phyloP scores from a whole-genome alignment of 2,113 vertebrate species.

The Ploceus nigricollis region DNA sequence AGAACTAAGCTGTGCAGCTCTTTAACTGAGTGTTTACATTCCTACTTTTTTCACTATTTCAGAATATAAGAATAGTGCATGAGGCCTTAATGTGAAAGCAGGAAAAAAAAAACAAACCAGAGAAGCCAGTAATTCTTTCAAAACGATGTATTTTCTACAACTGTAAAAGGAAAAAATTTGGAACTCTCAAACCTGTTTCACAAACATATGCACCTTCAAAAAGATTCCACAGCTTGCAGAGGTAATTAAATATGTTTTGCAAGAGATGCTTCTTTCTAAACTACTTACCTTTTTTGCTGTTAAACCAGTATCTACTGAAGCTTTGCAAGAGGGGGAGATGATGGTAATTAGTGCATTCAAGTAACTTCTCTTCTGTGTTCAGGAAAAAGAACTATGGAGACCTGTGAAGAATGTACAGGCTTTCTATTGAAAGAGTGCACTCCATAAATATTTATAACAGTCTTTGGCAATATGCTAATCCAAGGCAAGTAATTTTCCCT shows the following conservation, averaged over 20 bases:
- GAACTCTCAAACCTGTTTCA: background rate
- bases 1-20: background rate
- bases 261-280: background rate
- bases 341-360: background rate
- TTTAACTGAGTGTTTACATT: background rate
- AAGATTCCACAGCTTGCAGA: background rate
- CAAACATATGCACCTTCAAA: background rate
- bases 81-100: background rate
- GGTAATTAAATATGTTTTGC: background rate
- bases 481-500: constrained; percentile 34
- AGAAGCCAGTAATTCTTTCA: background rate
- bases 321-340: background rate
- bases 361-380: background rate
- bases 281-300: background rate
- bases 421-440: constrained; percentile 6
- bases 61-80: background rate
- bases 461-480: constrained; percentile 55
- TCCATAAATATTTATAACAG: constrained; percentile 56
- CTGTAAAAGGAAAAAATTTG: background rate
- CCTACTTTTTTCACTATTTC: background rate
- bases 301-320: background rate
- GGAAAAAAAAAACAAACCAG: background rate
- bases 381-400: constrained; percentile 30
- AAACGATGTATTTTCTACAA: background rate
- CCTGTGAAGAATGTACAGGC: constrained; percentile 42